A percentile compares a stretch with the other conserved stretches of the same genome.
Evolutionary conservation across 2,113 vertebrate genomes (phyloP).

Genomic region (Colius striatus): DNA sequence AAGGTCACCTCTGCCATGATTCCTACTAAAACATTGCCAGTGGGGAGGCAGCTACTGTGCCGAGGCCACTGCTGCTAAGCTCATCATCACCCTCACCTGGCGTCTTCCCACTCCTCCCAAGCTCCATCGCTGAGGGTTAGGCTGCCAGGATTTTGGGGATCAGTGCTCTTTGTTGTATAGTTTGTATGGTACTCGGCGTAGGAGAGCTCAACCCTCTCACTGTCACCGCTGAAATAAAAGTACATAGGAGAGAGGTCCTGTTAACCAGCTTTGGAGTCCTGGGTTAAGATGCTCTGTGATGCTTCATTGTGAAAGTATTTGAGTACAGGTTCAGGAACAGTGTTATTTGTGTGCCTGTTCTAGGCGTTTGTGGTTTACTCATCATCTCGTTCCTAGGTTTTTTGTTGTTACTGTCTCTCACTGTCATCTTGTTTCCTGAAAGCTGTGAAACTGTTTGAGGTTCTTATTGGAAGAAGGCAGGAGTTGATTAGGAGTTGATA

Average conservation of each 20-base stretch:
- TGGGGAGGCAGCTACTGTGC: background rate
- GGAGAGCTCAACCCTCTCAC: background rate
- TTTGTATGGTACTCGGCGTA: too few relatives aligned
- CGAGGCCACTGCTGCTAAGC: fast-evolving
- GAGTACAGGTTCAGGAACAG: background rate
- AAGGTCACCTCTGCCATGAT: background rate
- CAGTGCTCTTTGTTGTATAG: fast-evolving
- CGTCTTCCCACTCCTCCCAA: background rate
- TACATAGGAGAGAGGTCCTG: fast-evolving
- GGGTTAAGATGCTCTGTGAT: background rate
- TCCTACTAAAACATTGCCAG: background rate
- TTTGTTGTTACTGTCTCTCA: background rate
- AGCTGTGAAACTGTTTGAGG: background rate
- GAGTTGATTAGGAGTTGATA: background rate
- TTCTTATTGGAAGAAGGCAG: background rate
- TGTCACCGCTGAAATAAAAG: background rate
- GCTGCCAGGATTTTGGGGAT: fast-evolving
- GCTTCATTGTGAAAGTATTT: background rate
- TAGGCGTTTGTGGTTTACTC: background rate
- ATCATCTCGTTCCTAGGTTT: background rate
- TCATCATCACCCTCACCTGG: fast-evolving
- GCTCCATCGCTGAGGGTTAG: fast-evolving
- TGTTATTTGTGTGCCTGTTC: fast-evolving
- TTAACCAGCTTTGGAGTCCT: background rate
- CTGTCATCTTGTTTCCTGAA: background rate